These are phyloP conservation scores for Lasioglossum calceatum DNA, from an alignment of 2,888 invertebrate genomes.

Conservation along the genomic window DNA sequence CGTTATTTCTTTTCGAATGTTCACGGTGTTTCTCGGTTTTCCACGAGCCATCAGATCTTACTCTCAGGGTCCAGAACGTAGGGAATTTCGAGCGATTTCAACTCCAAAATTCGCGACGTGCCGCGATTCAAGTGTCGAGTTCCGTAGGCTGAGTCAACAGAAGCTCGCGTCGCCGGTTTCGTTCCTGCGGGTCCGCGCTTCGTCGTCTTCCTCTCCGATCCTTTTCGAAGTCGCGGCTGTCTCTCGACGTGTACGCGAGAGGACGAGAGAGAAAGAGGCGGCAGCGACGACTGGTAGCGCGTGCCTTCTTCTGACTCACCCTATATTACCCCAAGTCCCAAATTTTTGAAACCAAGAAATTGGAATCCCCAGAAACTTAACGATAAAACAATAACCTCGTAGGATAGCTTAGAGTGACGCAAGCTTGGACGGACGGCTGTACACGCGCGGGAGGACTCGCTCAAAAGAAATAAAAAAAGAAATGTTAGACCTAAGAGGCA, in stretches of 20 bases:
- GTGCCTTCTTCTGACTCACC: conserved; percentile 65
- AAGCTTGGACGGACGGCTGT: conserved; percentile 75
- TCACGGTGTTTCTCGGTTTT: neutral
- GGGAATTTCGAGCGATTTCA: conserved; percentile 50
- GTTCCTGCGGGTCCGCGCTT: neutral
- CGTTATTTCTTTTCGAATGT: neutral
- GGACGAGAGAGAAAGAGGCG: neutral
- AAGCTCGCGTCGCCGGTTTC: conserved; percentile 26
- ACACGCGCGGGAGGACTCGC: conserved; percentile 74
- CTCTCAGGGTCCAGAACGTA: conserved; percentile 68
- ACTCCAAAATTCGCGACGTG: conserved; percentile 32
- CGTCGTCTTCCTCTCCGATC: neutral
- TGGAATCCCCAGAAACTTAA: conserved; percentile 51
- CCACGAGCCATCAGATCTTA: conserved; percentile 19
- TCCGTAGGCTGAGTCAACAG: conserved; percentile 50
- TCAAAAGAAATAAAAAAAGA: conserved; percentile 45
- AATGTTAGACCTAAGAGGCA: neutral
- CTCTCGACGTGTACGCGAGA: neutral
- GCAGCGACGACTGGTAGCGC: neutral
- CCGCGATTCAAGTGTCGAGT: conserved; percentile 9
- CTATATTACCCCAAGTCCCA: conserved; percentile 7
- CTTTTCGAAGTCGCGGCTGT: neutral
- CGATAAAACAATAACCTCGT: conserved; percentile 71
- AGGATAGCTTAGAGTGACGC: conserved; percentile 81
- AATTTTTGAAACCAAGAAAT: neutral